These are phyloP conservation scores for Drosophila buzzatii DNA, from an alignment of 2,888 invertebrate species.

Conservation along the genomic window DNA sequence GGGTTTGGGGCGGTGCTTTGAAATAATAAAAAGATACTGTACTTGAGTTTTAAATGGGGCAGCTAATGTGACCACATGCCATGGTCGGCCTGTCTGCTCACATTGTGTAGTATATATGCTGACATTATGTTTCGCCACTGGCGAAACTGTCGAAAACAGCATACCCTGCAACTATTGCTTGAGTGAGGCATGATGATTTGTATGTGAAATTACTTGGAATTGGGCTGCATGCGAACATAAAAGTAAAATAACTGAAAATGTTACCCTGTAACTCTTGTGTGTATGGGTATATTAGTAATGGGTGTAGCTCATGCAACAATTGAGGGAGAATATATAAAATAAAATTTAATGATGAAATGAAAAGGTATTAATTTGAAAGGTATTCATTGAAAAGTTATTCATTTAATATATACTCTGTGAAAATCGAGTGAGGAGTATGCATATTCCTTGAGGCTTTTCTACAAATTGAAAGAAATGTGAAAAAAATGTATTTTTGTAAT, in stretches of 20 bases:
- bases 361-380: too few species aligned
- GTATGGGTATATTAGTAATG: background rate
- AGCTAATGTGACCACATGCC: conserved; percentile 13
- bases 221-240: too few species aligned
- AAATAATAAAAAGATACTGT: conserved; percentile 8
- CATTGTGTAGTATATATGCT: background rate
- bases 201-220: background rate
- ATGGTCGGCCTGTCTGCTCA: background rate
- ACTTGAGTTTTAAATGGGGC: conserved; percentile 14
- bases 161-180: conserved; percentile 1
- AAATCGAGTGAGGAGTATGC: background rate
- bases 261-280: background rate
- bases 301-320: background rate
- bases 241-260: too few species aligned
- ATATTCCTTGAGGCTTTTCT: background rate
- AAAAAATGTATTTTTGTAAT: background rate
- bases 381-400: too few species aligned
- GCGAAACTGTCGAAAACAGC: background rate
- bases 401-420: background rate
- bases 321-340: background rate
- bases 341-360: background rate
- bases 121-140: background rate
- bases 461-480: too few species aligned
- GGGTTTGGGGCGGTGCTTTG: background rate
- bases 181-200: background rate